Evolutionary conservation across 2,113 vertebrate species (phyloP), one percentile per base, ranked within the genome.

Genomic region (Microtus montanus): DNA sequence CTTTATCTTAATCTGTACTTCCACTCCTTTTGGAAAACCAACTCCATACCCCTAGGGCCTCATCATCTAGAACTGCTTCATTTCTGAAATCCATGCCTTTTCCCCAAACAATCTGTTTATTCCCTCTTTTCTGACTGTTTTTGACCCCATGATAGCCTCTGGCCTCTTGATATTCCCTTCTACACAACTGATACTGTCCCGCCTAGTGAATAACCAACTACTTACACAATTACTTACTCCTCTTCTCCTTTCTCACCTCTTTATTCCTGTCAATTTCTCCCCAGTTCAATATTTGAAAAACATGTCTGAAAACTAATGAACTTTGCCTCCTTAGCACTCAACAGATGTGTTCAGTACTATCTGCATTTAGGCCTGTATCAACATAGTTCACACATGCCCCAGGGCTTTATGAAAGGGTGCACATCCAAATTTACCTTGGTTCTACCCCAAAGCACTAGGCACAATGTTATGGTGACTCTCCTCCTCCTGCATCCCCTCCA

Each of bases 1-100:
- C 64, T 89, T 68, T 33, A 89, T 89, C 63, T 94, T 95, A 80
- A 80, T 86, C 49, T 86, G 79, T 47, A 95, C 14, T 91, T 83
- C 14, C 9, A 83, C 17, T 83, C 28, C 38, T 94, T 89, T 93
- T 44, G 5, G 35, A 95, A 95, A 58, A 85, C 24, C 47, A 84
- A 77, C 33, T 75, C 79, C 68, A 78, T 61, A 89, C 63, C 10
- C 24, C 35, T 61, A 15, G 9, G 41, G 17, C 8, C 58, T 90
- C 38, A 90, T 44, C 28, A 92, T 52, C 30, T 7, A 70, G 61
- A 93, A 87, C 2, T 89, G 58, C 17, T 63, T 12, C 35, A 90
- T 33, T 90, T 85, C 74, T 82, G 41, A 86, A 75, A 89, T 49
- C n/a, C 33, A 6, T 41, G 68, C 8, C 28, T 79, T 91, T 95